Base-by-base conservation (phyloP, 2,113 vertebrate genomes). In the Etheostoma cragini region DNA sequence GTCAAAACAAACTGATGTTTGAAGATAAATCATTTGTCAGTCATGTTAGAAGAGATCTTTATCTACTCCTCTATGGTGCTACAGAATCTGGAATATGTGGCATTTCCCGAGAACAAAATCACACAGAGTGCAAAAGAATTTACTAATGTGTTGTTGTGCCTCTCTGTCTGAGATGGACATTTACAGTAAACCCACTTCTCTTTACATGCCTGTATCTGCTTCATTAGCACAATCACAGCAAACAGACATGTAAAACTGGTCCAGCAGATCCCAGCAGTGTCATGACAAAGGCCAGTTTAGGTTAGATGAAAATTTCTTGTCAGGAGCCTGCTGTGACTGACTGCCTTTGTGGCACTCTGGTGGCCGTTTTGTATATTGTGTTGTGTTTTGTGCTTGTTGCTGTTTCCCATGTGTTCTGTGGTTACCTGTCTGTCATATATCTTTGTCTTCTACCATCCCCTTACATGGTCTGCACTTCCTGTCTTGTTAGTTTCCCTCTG, bases 1-100 rank as follows among this genome's bases (percentile, higher is more conserved):
- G 65, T 62, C 73, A 75, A 42, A 83, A 68, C 80, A 81, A 81
- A 52, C 5, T 42, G 22, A 53, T 45, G 66, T 26, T 57, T 24
- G 14, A n/a, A 0, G 0, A 50, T 5, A 1, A 6, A 0, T 3
- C 0, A 2, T 4, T 46, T 63, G 22, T 24, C 4, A 0, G 17
- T 4, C 21, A 21, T 58, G 15, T 38, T 15, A 2, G 8, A 8
- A 5, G 3, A 62, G 38, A 50, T 71, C 8, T 30, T 67, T 70
- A 63, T 81, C 77, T 42, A 3, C 2, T 33, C 6, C 0, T 46
- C 21, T 72, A 12, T 67, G 22, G 17, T 13, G 13, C 10, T 14
- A 13, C 30, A 72, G 45, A 65, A 70, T 81, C 15, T 45, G 8
- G 50, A 5, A 14, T 11, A 80, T 22, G 52, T 17, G 26, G 4